Evolutionary conservation across 2,888 invertebrate species (phyloP), one percentile per base, ranked within the genome.

Genomic region (Melieria omissa): DNA sequence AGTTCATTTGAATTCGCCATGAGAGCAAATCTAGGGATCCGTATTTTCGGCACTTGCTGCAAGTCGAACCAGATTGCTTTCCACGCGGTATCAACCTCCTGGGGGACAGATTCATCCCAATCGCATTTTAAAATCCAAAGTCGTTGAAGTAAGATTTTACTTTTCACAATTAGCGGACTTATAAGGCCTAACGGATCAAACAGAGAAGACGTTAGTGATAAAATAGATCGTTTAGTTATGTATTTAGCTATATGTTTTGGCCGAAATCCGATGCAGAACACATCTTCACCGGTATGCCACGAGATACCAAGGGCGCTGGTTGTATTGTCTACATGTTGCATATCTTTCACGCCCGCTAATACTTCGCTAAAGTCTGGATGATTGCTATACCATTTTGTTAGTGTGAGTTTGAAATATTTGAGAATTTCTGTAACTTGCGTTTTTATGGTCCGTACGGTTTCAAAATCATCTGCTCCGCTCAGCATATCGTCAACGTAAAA

Each of bases 401-500:
- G 54, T 62, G 61, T 14, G 57, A 71, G 71, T 8, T 66, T 52
- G 9, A 57, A 63, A 46, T 16, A 42, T 41, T 57, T 58, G 29
- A 75, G 63, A 9, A 75, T 8, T 52, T 55, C 41, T 42, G 64
- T 72, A 12, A 71, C 64, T 42, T 69, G 65, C 2, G 68, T 9
- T 46, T 72, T 71, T 12, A 74, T 72, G 3, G 45, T 14, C 45
- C 65, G 57, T 42, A 72, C 60, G n/a, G 54, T 16, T 6, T 16
- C 54, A n/a, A 72, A 64, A 29, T 54, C 63, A 52, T 71, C 61
- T 29, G 76, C 74, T 12, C 75, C 76, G 67, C 73, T 67, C 8
- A 77, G 41, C 45, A 78, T 16, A 52, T 76, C 77, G 9, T 75
- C 77, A 1, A 74, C 74, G 46, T 78, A 76, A 52, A 75, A 72